These are phyloP conservation scores for Crotalus viridis DNA, from an alignment of 2,113 vertebrate genomes.

Conservation along the genomic window DNA sequence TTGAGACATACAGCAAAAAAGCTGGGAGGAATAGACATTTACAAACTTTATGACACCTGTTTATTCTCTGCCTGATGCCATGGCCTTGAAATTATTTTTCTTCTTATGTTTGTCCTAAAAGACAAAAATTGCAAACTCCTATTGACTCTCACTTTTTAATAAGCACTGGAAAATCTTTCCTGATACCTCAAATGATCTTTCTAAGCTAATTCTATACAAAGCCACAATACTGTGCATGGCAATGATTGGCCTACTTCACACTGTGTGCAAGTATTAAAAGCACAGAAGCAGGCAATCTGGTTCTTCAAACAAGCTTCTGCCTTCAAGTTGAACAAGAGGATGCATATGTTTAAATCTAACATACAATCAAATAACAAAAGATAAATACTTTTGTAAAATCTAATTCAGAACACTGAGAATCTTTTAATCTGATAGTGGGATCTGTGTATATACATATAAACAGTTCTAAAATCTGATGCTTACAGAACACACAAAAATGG, in stretches of 20 bases:
- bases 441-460: not conserved
- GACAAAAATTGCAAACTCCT: not conserved
- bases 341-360: not conserved
- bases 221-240: not conserved
- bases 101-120: not conserved
- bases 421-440: not conserved
- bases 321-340: not conserved
- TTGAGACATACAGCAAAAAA: not conserved
- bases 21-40: not conserved
- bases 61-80: not conserved
- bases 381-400: not conserved
- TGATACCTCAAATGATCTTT: not conserved
- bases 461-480: conserved; percentile 9
- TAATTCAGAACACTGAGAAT: not conserved
- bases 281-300: not conserved
- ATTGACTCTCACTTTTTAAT: not conserved
- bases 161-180: not conserved
- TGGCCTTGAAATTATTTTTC: not conserved
- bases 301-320: not conserved
- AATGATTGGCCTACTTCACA: not conserved
- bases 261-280: not conserved
- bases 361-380: not conserved
- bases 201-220: not conserved
- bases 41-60: not conserved
- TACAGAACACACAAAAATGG: conserved; percentile 12